phyloP scores from a whole-genome alignment of 2,113 vertebrate species.

The Nanorana parkeri region DNA sequence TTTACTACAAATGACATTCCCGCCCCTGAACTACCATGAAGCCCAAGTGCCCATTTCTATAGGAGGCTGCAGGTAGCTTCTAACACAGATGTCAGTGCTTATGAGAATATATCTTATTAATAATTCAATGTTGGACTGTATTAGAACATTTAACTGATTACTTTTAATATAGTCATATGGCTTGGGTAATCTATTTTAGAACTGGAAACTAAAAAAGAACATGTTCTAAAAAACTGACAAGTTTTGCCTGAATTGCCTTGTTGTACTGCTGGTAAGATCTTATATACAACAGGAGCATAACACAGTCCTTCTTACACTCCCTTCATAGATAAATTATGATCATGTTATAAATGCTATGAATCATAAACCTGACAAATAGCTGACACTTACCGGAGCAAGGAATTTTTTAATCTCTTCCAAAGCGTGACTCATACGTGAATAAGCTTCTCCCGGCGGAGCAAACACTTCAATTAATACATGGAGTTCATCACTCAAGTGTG shows the following conservation, averaged over 20 bases:
- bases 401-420: slow-evolving; percentile 99
- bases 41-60: no score
- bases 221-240: no score
- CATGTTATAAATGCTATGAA: slow-evolving; percentile 1
- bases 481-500: slow-evolving; percentile 95
- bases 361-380: slow-evolving; percentile 21
- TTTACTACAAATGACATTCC: no score
- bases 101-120: no score
- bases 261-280: neutral
- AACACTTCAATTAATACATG: slow-evolving; percentile 99
- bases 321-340: neutral
- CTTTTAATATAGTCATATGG: no score
- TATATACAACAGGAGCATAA: slow-evolving; percentile 4
- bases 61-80: no score
- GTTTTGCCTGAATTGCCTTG: neutral
- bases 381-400: slow-evolving; percentile 89
- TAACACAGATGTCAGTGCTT: no score
- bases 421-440: slow-evolving; percentile 98
- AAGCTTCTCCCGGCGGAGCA: slow-evolving; percentile 96
- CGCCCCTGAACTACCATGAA: no score
- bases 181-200: no score
- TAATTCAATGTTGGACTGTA: no score
- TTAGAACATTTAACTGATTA: no score
- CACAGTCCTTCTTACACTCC: neutral
- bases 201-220: no score